Percentiles rank a stretch among this genome's conserved stretches.
Evolutionary conservation across 2,113 vertebrate genomes (phyloP).

Genomic region (Gnathonemus echidnorhynchus): DNA sequence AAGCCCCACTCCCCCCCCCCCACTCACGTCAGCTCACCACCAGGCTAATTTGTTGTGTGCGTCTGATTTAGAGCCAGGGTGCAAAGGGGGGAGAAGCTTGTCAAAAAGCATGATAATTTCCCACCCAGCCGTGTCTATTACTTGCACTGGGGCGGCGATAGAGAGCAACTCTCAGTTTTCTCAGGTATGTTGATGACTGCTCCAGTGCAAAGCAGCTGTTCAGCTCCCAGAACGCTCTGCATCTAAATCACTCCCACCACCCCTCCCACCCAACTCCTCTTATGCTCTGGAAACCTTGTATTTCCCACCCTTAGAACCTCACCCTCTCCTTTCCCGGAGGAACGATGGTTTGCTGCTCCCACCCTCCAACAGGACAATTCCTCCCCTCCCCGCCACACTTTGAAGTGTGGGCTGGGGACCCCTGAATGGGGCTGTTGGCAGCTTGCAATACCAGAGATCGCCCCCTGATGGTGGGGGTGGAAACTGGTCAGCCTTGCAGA

Average conservation of each 20-base stretch:
- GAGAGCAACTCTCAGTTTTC: not conserved
- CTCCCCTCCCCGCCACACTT: conserved; percentile 50
- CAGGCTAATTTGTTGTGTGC: not conserved
- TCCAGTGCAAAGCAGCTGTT: not conserved
- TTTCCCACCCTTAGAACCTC: conserved; percentile 25
- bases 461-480: conserved; percentile 43
- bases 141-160: not conserved
- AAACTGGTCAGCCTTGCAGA: conserved; percentile 27
- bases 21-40: not conserved
- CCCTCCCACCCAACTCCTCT: conserved; percentile 19
- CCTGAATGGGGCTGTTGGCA: conserved; percentile 50
- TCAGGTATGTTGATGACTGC: conserved; percentile 6
- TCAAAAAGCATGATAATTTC: not conserved
- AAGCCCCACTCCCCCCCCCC: not conserved
- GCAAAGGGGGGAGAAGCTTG: not conserved
- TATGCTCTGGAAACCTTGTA: conserved; percentile 30
- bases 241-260: conserved; percentile 7
- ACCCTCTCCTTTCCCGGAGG: conserved; percentile 34
- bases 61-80: not conserved
- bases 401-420: conserved; percentile 70
- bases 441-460: conserved; percentile 53
- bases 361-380: conserved; percentile 51
- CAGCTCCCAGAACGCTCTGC: conserved; percentile 46
- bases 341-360: conserved; percentile 51
- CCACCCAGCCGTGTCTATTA: no score